phyloP scores from a whole-genome alignment of 2,113 vertebrate genomes.

The Aptenodytes forsteri region DNA sequence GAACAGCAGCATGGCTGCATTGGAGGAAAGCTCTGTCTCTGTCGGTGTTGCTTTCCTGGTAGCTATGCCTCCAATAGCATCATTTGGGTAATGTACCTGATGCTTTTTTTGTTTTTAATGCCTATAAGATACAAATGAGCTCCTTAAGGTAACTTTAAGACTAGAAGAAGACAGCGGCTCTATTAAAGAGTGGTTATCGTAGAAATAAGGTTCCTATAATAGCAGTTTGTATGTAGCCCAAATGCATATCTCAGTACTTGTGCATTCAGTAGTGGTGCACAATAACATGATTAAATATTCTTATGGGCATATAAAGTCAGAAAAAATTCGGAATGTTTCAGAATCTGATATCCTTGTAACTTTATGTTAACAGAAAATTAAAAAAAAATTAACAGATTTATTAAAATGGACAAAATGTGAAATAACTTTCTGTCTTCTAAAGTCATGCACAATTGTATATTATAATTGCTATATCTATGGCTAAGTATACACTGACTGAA shows the following conservation, averaged over 20 bases:
- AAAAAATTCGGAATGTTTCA: not conserved
- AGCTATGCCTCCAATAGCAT: fast-evolving
- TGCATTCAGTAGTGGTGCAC: not conserved
- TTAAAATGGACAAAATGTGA: not conserved
- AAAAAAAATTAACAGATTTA: not conserved
- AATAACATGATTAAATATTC: not conserved
- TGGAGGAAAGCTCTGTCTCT: not conserved
- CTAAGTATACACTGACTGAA: not conserved
- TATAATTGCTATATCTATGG: not conserved
- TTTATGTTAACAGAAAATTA: not conserved
- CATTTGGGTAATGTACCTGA: not conserved
- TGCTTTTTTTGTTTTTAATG: not conserved
- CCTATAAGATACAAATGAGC: fast-evolving
- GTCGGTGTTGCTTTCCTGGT: not conserved
- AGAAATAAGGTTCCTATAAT: not conserved
- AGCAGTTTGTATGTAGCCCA: not conserved
- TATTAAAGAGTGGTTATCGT: not conserved
- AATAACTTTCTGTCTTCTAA: not conserved
- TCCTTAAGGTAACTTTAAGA: not conserved
- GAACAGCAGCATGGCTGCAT: fast-evolving
- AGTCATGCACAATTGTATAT: not conserved
- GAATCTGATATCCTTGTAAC: not conserved
- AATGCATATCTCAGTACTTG: not conserved
- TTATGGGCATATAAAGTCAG: not conserved
- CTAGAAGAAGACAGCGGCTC: not conserved